Evolutionary conservation across 2,888 invertebrate species (phyloP).

Genomic region (Phyllotreta cruciferae): DNA sequence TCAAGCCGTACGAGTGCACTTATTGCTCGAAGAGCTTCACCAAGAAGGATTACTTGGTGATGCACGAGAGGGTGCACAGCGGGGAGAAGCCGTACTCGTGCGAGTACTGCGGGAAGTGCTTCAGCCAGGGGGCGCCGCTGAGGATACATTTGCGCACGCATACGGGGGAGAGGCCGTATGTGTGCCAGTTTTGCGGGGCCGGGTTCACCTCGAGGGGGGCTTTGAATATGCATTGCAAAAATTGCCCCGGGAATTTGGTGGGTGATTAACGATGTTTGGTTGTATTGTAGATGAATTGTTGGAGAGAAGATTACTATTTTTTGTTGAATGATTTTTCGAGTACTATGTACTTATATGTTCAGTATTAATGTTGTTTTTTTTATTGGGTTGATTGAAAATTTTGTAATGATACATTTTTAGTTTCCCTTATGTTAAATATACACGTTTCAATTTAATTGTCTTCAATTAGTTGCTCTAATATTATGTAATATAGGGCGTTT

Average conservation of each 20-base stretch:
- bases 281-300: too few species aligned
- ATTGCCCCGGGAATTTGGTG: conserved; percentile 40
- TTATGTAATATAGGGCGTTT: too few species aligned
- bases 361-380: too few species aligned
- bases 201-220: conserved; percentile 67
- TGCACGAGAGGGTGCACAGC: conserved; percentile 54
- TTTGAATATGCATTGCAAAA: conserved; percentile 63
- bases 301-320: too few species aligned
- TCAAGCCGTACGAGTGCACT: conserved; percentile 59
- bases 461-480: too few species aligned
- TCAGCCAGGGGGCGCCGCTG: conserved; percentile 51
- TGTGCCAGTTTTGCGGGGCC: conserved; percentile 65
- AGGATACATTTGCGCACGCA: conserved; percentile 52
- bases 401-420: too few species aligned
- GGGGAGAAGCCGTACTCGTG: conserved; percentile 55
- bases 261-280: too few species aligned
- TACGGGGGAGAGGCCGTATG: conserved; percentile 54
- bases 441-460: too few species aligned
- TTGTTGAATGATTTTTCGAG: too few species aligned
- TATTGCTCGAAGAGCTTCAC: conserved; percentile 63
- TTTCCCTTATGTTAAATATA: too few species aligned
- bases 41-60: conserved; percentile 50
- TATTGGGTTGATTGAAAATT: too few species aligned
- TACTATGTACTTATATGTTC: too few species aligned
- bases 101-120: conserved; percentile 54